A percentile compares a stretch with the other conserved stretches of the same genome.
These are phyloP conservation scores for Hirtodrosophila cameraria DNA, from an alignment of 2,888 invertebrate genomes.

Conservation along the genomic window DNA sequence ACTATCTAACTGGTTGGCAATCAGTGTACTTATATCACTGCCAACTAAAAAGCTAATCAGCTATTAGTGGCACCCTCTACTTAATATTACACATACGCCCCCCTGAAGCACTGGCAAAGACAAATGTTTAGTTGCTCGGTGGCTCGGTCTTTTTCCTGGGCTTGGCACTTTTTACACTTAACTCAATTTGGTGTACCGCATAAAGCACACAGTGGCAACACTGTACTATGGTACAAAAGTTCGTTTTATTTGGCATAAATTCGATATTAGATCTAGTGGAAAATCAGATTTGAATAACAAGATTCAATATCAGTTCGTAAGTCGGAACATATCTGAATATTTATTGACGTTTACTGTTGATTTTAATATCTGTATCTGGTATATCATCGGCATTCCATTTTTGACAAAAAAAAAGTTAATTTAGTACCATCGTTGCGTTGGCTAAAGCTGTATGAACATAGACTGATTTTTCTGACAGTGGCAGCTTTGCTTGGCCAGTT, in stretches of 20 bases:
- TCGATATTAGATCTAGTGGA: no score
- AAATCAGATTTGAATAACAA: no score
- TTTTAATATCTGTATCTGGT: no score
- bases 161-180: slow-evolving; percentile 59
- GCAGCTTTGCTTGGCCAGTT: slow-evolving; percentile 24
- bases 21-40: slow-evolving; percentile 50
- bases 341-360: no score
- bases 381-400: no score
- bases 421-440: no score
- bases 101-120: slow-evolving; percentile 10
- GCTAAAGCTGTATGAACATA: no score
- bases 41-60: slow-evolving; percentile 60
- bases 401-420: no score
- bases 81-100: slow-evolving; percentile 57
- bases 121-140: background rate
- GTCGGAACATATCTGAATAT: no score
- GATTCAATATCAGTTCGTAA: no score
- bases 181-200: slow-evolving; percentile 59
- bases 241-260: no score
- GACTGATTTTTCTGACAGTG: slow-evolving; percentile 3
- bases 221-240: no score
- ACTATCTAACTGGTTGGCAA: slow-evolving; percentile 25
- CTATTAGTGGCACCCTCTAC: slow-evolving; percentile 49
- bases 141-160: slow-evolving; percentile 12
- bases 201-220: slow-evolving; percentile 8